Percentiles rank a stretch among this genome's conserved stretches.
Conservation (phyloP, 2,888 invertebrate species). For the Hermaeophaga mercurialis region DNA sequence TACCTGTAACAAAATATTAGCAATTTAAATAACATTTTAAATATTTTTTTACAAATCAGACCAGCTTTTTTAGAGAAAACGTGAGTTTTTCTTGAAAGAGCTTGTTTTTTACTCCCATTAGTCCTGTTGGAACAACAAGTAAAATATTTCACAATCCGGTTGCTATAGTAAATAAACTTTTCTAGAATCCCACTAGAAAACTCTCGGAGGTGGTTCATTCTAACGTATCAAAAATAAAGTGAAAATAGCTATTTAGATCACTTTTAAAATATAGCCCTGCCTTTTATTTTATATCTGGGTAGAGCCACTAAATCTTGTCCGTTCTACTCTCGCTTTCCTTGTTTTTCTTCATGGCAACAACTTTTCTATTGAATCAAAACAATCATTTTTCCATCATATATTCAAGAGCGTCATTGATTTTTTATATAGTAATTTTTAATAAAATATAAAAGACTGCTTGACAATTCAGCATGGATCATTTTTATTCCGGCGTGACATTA, state of each 20-base stretch:
- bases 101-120: too few relatives aligned
- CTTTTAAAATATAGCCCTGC: slow-evolving; percentile 10
- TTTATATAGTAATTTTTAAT: too few relatives aligned
- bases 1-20: not conserved
- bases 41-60: too few relatives aligned
- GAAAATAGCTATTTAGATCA: slow-evolving; percentile 9
- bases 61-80: too few relatives aligned
- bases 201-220: not conserved
- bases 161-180: not conserved
- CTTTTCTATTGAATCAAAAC: not conserved
- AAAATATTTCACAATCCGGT: too few relatives aligned
- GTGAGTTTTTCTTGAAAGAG: too few relatives aligned
- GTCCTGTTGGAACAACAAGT: too few relatives aligned
- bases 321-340: not conserved
- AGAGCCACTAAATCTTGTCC: slow-evolving; percentile 7
- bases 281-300: slow-evolving; percentile 7
- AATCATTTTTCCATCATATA: not conserved
- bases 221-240: slow-evolving; percentile 6
- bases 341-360: slow-evolving; percentile 2
- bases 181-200: not conserved
- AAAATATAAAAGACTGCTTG: too few relatives aligned
- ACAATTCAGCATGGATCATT: too few relatives aligned
- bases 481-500: too few relatives aligned
- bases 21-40: not conserved
- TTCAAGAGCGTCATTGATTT: not conserved